Evolutionary conservation across 2,888 invertebrate genomes (phyloP).

Genomic region (Heliconius hortense): DNA sequence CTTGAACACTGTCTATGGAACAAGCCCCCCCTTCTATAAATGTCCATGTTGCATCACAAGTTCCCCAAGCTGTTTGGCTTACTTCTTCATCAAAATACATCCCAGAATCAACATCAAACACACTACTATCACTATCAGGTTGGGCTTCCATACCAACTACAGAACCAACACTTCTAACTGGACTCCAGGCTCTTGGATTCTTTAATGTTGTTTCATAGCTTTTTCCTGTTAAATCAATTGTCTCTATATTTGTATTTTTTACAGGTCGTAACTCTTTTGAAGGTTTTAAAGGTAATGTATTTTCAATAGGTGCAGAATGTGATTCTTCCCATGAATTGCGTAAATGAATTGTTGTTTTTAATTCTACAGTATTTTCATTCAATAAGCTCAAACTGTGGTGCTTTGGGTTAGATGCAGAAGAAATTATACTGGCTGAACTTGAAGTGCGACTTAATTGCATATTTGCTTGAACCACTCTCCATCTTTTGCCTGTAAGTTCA

Average conservation of each 20-base stretch:
- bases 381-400: slow-evolving; percentile 85
- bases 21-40: slow-evolving; percentile 92
- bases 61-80: slow-evolving; percentile 88
- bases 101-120: slow-evolving; percentile 90
- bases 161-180: slow-evolving; percentile 93
- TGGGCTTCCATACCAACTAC: slow-evolving; percentile 93
- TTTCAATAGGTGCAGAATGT: slow-evolving; percentile 87
- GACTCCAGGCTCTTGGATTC: slow-evolving; percentile 93
- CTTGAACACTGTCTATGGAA: slow-evolving; percentile 85
- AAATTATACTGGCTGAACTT: slow-evolving; percentile 88
- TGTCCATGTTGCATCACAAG: slow-evolving; percentile 90
- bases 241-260: slow-evolving; percentile 64
- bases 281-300: slow-evolving; percentile 83
- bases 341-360: slow-evolving; percentile 78
- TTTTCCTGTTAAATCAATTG: slow-evolving; percentile 83
- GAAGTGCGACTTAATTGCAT: slow-evolving; percentile 92
- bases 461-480: slow-evolving; percentile 90
- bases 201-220: slow-evolving; percentile 88
- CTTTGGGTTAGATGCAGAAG: slow-evolving; percentile 83
- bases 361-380: slow-evolving; percentile 66
- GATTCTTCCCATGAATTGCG: slow-evolving; percentile 87
- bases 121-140: slow-evolving; percentile 91
- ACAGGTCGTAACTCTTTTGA: slow-evolving; percentile 62
- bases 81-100: slow-evolving; percentile 91
- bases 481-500: slow-evolving; percentile 93